A percentile compares a stretch with the other conserved stretches of the same genome.
Conservation (phyloP, 2,113 vertebrate species). For the Peromyscus maniculatus region DNA sequence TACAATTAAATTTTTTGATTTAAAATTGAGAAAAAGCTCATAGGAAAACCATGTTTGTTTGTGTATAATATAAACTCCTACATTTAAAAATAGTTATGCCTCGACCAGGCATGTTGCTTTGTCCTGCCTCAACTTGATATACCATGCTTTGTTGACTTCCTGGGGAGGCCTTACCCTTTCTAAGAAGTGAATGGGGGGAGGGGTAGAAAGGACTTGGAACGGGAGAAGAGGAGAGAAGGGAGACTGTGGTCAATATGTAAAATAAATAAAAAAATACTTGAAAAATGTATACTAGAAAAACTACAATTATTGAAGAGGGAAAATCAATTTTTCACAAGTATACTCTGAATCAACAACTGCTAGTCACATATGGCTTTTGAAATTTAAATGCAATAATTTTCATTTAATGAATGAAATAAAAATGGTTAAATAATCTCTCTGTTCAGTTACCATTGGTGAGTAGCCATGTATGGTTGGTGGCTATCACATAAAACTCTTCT, state of each 20-base stretch:
- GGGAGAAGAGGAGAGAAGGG: too few species aligned
- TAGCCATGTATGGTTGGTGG: not conserved
- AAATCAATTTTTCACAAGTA: not conserved
- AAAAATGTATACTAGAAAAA: not conserved
- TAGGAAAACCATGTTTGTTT: not conserved
- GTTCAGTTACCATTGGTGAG: not conserved
- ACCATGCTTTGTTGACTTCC: too few species aligned
- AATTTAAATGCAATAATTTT: constrained; percentile 41
- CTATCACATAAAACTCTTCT: not conserved
- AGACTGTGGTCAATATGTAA: too few species aligned
- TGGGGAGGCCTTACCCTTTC: too few species aligned
- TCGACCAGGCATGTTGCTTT: too few species aligned
- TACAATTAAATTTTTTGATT: not conserved
- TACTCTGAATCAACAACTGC: not conserved
- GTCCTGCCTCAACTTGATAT: too few species aligned
- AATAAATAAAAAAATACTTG: not conserved
- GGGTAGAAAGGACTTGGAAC: too few species aligned
- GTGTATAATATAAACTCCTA: not conserved
- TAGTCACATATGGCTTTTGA: constrained; percentile 3
- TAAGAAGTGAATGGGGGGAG: too few species aligned
- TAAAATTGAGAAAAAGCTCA: not conserved
- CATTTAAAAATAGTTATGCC: not conserved
- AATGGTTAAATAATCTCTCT: not conserved
- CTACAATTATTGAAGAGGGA: not conserved
- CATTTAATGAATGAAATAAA: constrained; percentile 12